Conservation (phyloP, 2,113 vertebrate species). For the Notarius lentiginosus region DNA sequence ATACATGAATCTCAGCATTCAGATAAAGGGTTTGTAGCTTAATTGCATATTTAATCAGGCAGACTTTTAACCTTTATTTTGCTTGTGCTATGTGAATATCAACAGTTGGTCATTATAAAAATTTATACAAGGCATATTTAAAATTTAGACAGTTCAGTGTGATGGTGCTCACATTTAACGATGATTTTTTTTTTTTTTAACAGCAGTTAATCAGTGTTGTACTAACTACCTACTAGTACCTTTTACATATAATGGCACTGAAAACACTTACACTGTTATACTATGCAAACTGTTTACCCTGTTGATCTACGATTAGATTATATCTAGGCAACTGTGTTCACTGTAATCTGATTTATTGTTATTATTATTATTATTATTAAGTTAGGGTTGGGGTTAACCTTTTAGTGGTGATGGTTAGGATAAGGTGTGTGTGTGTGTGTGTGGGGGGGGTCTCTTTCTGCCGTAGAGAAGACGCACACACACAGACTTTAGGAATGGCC, state of each 20-base stretch:
- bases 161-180: not conserved
- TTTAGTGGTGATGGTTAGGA: no score
- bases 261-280: no score
- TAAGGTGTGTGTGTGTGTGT: not conserved
- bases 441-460: no score
- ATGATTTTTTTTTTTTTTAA: not conserved
- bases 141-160: not conserved
- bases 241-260: no score
- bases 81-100: not conserved
- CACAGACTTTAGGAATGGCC: not conserved
- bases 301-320: not conserved
- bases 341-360: no score
- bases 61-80: not conserved
- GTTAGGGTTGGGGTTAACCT: no score
- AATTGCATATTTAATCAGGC: not conserved
- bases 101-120: not conserved
- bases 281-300: no score
- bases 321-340: no score
- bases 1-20: not conserved
- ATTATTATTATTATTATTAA: no score
- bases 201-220: no score
- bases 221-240: no score
- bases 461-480: no score
- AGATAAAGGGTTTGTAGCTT: slow-evolving; percentile 7
- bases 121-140: not conserved